Percentiles rank a stretch among this genome's conserved stretches.
phyloP scores from a whole-genome alignment of 2,888 invertebrate genomes.

The Diarsia mendica region DNA sequence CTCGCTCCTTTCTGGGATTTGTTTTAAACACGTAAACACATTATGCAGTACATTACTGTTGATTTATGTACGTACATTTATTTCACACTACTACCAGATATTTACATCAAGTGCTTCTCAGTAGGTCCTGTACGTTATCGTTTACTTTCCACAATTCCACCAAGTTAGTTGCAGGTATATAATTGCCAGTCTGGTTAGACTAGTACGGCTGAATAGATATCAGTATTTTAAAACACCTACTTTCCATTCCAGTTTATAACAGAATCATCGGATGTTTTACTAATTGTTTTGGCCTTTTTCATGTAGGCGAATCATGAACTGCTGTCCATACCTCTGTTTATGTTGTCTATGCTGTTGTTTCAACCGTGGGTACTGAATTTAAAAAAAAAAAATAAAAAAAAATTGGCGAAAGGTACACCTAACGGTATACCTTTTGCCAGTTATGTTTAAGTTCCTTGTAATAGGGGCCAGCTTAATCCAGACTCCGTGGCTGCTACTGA shows the following conservation, averaged over 20 bases:
- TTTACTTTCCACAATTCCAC: slow-evolving; percentile 22
- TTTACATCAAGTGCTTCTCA: not conserved
- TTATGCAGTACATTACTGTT: not conserved
- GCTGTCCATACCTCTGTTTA: no score
- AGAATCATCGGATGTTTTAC: slow-evolving; percentile 8
- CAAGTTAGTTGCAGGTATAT: slow-evolving; percentile 6
- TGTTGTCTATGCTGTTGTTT: not conserved
- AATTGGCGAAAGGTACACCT: no score
- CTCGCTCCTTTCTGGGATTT: slow-evolving; percentile 4
- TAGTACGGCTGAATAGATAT: slow-evolving; percentile 16
- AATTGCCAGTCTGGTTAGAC: slow-evolving; percentile 1
- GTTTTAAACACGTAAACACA: slow-evolving; percentile 28
- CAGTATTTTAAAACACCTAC: slow-evolving; percentile 10
- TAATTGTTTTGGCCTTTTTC: slow-evolving; percentile 37
- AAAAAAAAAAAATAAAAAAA: no score
- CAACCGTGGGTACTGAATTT: not conserved
- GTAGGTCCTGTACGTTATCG: not conserved
- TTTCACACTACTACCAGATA: not conserved
- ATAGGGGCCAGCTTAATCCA: no score
- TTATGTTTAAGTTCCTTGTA: no score
- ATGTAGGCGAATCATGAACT: slow-evolving; percentile 1
- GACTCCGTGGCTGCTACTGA: no score
- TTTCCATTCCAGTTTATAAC: slow-evolving; percentile 13
- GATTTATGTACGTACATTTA: slow-evolving; percentile 7
- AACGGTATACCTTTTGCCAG: no score